Evolutionary conservation across 1,140 invertebrate species (phyloP).

Genomic region (Apolygus lucorum): DNA sequence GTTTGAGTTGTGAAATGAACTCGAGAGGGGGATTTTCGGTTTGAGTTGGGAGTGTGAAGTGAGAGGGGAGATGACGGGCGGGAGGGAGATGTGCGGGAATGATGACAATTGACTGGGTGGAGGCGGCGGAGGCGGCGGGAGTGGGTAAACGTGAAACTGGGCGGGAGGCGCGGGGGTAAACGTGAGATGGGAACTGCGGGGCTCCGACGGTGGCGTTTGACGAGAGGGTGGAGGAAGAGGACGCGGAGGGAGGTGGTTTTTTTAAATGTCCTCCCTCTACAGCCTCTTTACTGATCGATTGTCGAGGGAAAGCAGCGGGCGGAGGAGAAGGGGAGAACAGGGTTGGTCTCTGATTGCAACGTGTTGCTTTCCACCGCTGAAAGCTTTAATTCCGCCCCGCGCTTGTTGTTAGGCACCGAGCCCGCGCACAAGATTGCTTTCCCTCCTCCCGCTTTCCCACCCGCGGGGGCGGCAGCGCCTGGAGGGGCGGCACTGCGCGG

Average conservation of each 20-base stretch:
- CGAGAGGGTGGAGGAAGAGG: neutral
- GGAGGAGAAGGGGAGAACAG: constrained; percentile 4
- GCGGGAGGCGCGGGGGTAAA: neutral
- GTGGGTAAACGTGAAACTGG: neutral
- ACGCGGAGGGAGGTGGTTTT: neutral
- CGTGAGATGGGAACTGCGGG: neutral
- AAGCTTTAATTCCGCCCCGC: constrained; percentile 22
- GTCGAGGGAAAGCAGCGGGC: constrained; percentile 1
- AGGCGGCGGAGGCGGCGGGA: neutral
- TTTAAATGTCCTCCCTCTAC: constrained; percentile 1
- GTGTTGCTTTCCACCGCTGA: constrained; percentile 21
- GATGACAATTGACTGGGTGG: constrained; percentile 6
- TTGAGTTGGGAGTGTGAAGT: neutral
- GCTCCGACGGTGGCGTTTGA: neutral
- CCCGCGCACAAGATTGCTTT: constrained; percentile 20
- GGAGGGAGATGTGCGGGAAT: constrained; percentile 13
- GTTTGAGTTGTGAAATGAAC: constrained; percentile 16
- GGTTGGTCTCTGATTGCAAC: constrained; percentile 22
- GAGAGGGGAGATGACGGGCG: no score
- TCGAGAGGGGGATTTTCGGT: neutral
- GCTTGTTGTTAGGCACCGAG: constrained; percentile 15
- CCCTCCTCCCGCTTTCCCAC: neutral
- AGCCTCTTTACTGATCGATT: constrained; percentile 12
- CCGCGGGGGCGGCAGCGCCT: neutral
- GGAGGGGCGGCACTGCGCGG: neutral